A percentile compares a stretch with the other conserved stretches of the same genome.
Evolutionary conservation across 1,140 invertebrate species (phyloP).

Genomic region (Armadillidium nasatum): DNA sequence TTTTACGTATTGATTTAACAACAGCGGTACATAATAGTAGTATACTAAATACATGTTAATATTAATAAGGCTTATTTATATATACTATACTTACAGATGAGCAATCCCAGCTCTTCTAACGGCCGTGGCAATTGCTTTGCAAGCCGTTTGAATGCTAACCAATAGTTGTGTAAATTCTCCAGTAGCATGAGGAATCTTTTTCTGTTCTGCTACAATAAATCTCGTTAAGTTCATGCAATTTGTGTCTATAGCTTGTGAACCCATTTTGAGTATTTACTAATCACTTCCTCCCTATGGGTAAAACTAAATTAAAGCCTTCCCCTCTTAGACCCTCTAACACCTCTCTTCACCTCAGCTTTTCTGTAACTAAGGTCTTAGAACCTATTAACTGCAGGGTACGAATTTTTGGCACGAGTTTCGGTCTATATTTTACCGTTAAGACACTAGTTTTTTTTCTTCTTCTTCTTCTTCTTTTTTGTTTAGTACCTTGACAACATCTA

Average conservation of each 20-base stretch:
- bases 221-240: slow-evolving; percentile 93
- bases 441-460: too few species aligned
- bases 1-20: not conserved
- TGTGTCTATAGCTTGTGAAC: slow-evolving; percentile 61
- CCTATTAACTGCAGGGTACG: too few species aligned
- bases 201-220: slow-evolving; percentile 88
- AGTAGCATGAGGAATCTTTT: slow-evolving; percentile 75
- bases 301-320: too few species aligned
- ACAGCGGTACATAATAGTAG: not conserved
- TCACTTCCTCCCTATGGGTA: too few species aligned
- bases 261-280: too few species aligned
- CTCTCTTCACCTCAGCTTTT: too few species aligned
- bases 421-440: too few species aligned
- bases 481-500: too few species aligned
- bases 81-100: slow-evolving; percentile 64
- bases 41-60: not conserved
- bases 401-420: too few species aligned
- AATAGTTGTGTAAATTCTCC: slow-evolving; percentile 95
- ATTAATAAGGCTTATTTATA: not conserved
- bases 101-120: slow-evolving; percentile 95
- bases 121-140: slow-evolving; percentile 94
- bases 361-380: too few species aligned
- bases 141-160: slow-evolving; percentile 89
- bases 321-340: too few species aligned
- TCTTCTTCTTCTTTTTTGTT: too few species aligned